These are phyloP conservation scores for Chroicocephalus ridibundus DNA, from an alignment of 2,113 vertebrate species.

Conservation along the genomic window DNA sequence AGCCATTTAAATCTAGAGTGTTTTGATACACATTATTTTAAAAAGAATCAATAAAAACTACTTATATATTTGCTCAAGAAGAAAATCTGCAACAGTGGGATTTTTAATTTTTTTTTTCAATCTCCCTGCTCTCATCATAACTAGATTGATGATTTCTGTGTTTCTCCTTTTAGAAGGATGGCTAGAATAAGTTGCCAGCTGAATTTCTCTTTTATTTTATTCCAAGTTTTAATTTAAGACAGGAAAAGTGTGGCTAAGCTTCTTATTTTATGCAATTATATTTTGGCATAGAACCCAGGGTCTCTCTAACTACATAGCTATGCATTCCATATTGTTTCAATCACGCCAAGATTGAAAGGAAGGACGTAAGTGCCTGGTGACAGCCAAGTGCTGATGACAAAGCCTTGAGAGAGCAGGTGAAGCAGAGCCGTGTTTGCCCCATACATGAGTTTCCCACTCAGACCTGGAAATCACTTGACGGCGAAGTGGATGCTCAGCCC, in stretches of 20 bases:
- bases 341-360: not conserved
- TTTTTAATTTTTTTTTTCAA: not conserved
- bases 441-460: not conserved
- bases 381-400: not conserved
- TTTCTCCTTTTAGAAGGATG: constrained; percentile 20
- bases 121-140: not conserved
- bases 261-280: constrained; percentile 41
- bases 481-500: not conserved
- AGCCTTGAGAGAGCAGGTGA: not conserved
- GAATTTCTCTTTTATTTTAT: constrained; percentile 54
- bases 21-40: not conserved
- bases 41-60: constrained; percentile 2
- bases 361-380: not conserved
- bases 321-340: constrained; percentile 20
- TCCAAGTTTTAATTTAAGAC: constrained; percentile 63
- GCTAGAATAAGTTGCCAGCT: not conserved
- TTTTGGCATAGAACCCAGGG: constrained; percentile 10
- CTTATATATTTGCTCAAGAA: not conserved
- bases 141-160: not conserved
- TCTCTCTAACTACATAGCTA: constrained; percentile 5
- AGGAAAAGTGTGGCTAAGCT: constrained; percentile 64
- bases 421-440: not conserved
- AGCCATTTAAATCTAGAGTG: not conserved
- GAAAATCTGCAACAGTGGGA: not conserved
- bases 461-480: not conserved